Base-by-base conservation (phyloP, 37 sponge, comb jelly and placozoan genomes). In the Oscarella lobularis region DNA sequence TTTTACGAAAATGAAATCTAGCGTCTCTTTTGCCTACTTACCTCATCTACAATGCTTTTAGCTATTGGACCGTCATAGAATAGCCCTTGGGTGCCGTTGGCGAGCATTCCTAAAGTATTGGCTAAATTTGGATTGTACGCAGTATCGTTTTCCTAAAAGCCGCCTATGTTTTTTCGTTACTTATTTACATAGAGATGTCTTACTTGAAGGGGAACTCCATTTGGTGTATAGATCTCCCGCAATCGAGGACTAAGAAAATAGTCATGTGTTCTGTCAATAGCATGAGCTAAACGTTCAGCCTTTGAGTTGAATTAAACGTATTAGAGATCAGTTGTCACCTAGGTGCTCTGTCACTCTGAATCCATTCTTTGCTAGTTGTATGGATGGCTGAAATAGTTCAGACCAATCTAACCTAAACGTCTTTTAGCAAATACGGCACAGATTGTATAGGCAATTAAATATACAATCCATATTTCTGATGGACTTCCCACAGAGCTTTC, bases 401-500 rank as follows among this genome's bases (percentile, higher is more conserved):
- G 48, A 38, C 94, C 94, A 93, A 3, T 41, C 31, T 27, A 93
- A 39, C 66, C 93, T 92, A 38, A 1, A 75, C 14, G 3, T n/a
- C 38, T 73, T 70, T 70, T 20, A 70, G 27, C 31, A 70, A 35
- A 20, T 29, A 70, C 73, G n/a, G n/a, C 31, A 70, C 37, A 35
- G 27, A 70, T 70, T 27, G 27, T 70, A 70, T 70, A 70, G 37
- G 14, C 60, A 9, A 48, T 48, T 48, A 48, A n/a, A n/a, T n/a
- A n/a, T n/a, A n/a, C n/a, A n/a, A n/a, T n/a, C 90, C 90, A 69
- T 78, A 90, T 41, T 66, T 38, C 34, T 60, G 81, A 73, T 90
- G 90, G 0, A 90, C 94, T 35, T 67, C 31, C 34, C 79, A 80
- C 82, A 93, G 81, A 38, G 87, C 94, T 39, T 73, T 75, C 35